phyloP scores from a whole-genome alignment of 2,888 invertebrate species.

The Dyspetes luteomarginatus region DNA sequence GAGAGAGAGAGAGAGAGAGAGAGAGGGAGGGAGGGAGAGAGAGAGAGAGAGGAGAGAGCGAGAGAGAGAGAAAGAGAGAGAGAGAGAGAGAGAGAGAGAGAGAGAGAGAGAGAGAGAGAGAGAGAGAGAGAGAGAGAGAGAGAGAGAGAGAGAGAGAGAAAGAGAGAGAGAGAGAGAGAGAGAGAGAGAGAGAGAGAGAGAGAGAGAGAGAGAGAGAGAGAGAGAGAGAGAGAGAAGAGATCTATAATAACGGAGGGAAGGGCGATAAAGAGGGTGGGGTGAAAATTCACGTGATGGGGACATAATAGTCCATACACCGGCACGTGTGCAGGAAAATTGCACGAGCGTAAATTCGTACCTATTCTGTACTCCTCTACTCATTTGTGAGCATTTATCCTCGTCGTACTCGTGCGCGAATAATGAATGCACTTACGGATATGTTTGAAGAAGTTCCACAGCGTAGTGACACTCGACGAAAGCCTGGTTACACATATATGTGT shows the following conservation, averaged over 20 bases:
- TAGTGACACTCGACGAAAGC: conserved; percentile 31
- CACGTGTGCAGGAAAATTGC: conserved; percentile 59
- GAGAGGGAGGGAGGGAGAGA: background rate
- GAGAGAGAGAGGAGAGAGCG: background rate
- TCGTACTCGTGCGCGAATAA: background rate
- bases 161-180: no score
- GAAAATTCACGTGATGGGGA: conserved; percentile 26
- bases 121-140: background rate
- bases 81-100: background rate
- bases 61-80: background rate
- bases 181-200: no score
- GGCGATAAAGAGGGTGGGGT: background rate
- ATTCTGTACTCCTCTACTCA: conserved; percentile 9
- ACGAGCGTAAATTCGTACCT: background rate
- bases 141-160: no score
- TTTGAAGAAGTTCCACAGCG: conserved; percentile 49
- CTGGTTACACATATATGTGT: no score
- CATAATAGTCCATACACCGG: conserved; percentile 26
- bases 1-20: background rate
- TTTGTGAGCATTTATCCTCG: background rate
- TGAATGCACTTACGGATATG: conserved; percentile 10
- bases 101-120: background rate
- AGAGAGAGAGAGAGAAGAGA: conserved; percentile 49
- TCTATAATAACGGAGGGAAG: background rate
- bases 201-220: conserved; percentile 32